A percentile compares a stretch with the other conserved stretches of the same genome.
Conservation (phyloP, 2,113 vertebrate genomes). For the Salvelinus fontinalis region DNA sequence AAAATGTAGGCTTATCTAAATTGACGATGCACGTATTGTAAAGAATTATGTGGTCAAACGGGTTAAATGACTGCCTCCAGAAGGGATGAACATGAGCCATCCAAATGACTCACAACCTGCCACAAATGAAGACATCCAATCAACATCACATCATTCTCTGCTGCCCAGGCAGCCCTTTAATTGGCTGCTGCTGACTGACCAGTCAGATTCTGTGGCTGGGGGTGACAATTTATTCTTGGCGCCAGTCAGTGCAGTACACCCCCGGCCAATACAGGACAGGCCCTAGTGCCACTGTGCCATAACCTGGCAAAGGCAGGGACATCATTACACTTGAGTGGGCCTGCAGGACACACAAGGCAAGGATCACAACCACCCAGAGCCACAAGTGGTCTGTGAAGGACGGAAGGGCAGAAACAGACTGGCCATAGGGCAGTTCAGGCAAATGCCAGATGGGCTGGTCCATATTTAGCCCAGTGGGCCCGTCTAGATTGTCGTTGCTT, state of each 20-base stretch:
- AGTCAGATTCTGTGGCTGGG: conserved; percentile 65
- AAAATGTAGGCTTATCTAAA: background rate
- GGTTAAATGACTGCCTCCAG: background rate
- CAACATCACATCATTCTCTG: conserved; percentile 75
- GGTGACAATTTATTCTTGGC: conserved; percentile 76
- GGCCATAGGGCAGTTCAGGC: too few species aligned
- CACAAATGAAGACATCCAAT: conserved; percentile 74
- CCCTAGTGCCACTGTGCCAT: conserved; percentile 59
- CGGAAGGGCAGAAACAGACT: conserved; percentile 24
- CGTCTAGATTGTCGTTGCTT: too few species aligned
- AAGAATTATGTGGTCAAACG: background rate
- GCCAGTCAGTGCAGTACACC: conserved; percentile 62
- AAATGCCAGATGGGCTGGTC: too few species aligned
- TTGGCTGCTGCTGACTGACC: conserved; percentile 68
- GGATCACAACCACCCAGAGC: conserved; percentile 41
- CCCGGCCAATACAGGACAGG: conserved; percentile 63
- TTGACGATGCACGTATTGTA: background rate
- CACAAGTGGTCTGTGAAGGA: conserved; percentile 32
- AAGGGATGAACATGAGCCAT: conserved; percentile 35
- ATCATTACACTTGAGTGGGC: conserved; percentile 75
- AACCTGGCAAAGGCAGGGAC: conserved; percentile 71
- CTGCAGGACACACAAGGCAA: conserved; percentile 64
- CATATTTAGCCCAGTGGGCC: too few species aligned
- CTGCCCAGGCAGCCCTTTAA: conserved; percentile 70
- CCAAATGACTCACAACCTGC: conserved; percentile 73